Conservation (phyloP, 2,888 invertebrate genomes). For the Pandemis corylana region DNA sequence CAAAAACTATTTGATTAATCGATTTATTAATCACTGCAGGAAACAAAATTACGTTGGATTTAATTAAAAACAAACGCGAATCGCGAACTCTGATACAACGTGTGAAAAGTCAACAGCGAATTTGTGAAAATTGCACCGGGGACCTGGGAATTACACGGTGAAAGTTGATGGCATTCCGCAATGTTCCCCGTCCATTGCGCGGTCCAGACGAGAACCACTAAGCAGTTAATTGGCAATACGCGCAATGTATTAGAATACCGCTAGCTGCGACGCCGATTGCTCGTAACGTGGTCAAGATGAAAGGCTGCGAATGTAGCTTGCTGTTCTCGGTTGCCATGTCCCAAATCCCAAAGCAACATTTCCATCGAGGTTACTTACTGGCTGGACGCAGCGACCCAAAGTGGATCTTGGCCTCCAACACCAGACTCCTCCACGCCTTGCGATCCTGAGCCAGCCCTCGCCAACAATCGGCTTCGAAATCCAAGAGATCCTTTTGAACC, state of each 20-base stretch:
- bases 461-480: too few species aligned
- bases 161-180: constrained; percentile 5
- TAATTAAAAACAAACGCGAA: constrained; percentile 47
- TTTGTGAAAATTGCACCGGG: constrained; percentile 72
- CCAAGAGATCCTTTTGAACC: too few species aligned
- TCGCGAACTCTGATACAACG: constrained; percentile 48
- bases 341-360: not conserved
- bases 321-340: too few species aligned
- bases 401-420: too few species aligned
- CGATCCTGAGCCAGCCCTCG: too few species aligned
- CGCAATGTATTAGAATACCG: not conserved
- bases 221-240: not conserved
- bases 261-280: not conserved
- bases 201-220: not conserved
- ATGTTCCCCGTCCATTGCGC: not conserved
- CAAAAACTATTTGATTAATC: not conserved
- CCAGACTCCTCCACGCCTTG: too few species aligned
- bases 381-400: too few species aligned
- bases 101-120: constrained; percentile 67
- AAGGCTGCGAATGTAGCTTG: too few species aligned
- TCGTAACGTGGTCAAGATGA: not conserved
- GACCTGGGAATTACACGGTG: constrained; percentile 50
- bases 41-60: constrained; percentile 1
- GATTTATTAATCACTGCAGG: not conserved
- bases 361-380: too few species aligned